Evolutionary conservation across 1,140 invertebrate species (phyloP), one percentile per base, ranked within the genome.

Genomic region (Drosophila mauritiana): DNA sequence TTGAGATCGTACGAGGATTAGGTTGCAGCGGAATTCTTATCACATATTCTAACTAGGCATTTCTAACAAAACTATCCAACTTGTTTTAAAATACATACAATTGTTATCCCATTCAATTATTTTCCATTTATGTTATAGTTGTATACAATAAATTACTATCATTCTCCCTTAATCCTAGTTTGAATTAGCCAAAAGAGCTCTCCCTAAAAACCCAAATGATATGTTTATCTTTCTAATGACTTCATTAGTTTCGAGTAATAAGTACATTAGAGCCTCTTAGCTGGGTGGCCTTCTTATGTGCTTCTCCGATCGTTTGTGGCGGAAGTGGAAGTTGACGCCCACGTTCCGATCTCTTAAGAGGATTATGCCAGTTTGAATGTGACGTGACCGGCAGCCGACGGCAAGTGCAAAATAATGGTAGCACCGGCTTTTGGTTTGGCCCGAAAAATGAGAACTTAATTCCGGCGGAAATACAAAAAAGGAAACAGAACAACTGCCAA

Each of bases 311-410:
- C 34, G 12, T 0, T 6, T 45, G 22, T 61, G 69, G 59, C 84
- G 82, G 56, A 72, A 54, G 88, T 72, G 77, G 73, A 72, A 73
- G 84, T 84, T 55, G 80, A 89, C 84, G 84, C 84, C 84, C 85
- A 84, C 76, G 46, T 39, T 55, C 37, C 59, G 45, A 46, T 56
- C 67, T 58, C 25, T 59, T 89, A 89, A 88, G 83, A 80, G 84
- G 83, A 88, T 89, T 89, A 88, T 52, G 64, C 62, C 46, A 65
- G 67, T 76, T 72, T 59, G 51, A 81, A 86, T 68, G 83, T 89
- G 84, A 83, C 80, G 80, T 82, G 80, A 78, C 57, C 62, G 54
- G 51, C 31, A 65, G 73, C 62, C 68, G 76, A 64, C 73, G 73
- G 78, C 81, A 85, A 85, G 78, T 80, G 77, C 67, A 69, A 63